phyloP scores from a whole-genome alignment of 2,888 invertebrate genomes.

The Cosmia trapezina region DNA sequence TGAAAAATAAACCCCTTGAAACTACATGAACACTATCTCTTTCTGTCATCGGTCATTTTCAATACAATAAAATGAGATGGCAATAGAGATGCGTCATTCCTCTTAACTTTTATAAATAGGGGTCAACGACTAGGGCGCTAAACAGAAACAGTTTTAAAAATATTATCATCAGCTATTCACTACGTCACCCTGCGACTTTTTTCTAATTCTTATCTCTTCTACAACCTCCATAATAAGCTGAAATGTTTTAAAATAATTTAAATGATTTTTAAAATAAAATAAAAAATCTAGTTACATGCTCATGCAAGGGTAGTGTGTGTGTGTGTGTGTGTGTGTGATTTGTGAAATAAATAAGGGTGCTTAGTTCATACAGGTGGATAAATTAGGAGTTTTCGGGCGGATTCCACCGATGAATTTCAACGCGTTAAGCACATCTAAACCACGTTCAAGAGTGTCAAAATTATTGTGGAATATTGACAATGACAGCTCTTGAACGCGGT shows the following conservation, averaged over 20 bases:
- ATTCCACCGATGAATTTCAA: neutral
- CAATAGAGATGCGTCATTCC: slow-evolving; percentile 16
- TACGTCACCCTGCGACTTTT: slow-evolving; percentile 86
- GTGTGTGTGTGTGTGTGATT: slow-evolving; percentile 42
- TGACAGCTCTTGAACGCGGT: neutral
- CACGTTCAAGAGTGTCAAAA: neutral
- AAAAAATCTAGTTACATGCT: slow-evolving; percentile 64
- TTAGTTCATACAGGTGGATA: slow-evolving; percentile 10
- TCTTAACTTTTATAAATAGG: slow-evolving; percentile 9
- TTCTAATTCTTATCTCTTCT: slow-evolving; percentile 89
- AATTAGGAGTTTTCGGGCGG: slow-evolving; percentile 1
- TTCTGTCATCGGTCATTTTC: slow-evolving; percentile 43
- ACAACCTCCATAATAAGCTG: slow-evolving; percentile 90
- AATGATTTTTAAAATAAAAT: slow-evolving; percentile 60
- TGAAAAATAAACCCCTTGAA: slow-evolving; percentile 27
- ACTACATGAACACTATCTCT: slow-evolving; percentile 10
- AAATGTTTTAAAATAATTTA: slow-evolving; percentile 80
- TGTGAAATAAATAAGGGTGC: slow-evolving; percentile 43
- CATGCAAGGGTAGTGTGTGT: slow-evolving; percentile 62
- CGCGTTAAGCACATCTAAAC: neutral
- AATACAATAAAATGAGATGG: slow-evolving; percentile 53
- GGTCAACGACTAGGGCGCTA: slow-evolving; percentile 71
- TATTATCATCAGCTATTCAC: slow-evolving; percentile 78
- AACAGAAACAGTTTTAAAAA: slow-evolving; percentile 28
- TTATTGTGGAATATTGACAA: neutral